These are phyloP conservation scores for Argyra leucocephala DNA, from an alignment of 2,888 invertebrate genomes.

Conservation along the genomic window DNA sequence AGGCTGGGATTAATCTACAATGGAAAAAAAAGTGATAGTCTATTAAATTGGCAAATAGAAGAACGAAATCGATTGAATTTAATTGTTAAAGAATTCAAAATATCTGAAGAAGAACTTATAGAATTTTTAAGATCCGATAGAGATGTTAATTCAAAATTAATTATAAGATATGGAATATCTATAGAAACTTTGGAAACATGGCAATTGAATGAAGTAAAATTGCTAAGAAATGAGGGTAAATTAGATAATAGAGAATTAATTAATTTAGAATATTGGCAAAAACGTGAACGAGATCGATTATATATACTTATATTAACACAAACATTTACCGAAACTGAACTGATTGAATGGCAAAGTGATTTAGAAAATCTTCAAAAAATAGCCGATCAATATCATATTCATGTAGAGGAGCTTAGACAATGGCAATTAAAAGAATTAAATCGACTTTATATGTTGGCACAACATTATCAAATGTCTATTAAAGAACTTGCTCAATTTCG, in stretches of 20 bases:
- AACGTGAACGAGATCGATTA: conserved; percentile 36
- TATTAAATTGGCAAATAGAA: conserved; percentile 30
- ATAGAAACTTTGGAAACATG: conserved; percentile 29
- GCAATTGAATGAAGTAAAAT: conserved; percentile 29
- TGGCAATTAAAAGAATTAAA: conserved; percentile 36
- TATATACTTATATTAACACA: conserved; percentile 36
- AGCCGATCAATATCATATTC: conserved; percentile 29
- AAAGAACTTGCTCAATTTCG: conserved; percentile 36
- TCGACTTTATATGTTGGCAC: conserved; percentile 31
- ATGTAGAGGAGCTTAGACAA: conserved; percentile 29
- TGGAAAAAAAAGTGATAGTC: conserved; percentile 13
- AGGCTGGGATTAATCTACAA: conserved; percentile 31
- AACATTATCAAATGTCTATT: conserved; percentile 32
- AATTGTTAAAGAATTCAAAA: conserved; percentile 32
- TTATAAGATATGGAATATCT: conserved; percentile 29
- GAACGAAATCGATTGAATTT: conserved; percentile 33
- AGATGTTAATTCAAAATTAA: conserved; percentile 31
- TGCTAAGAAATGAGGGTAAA: conserved; percentile 30
- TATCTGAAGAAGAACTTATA: conserved; percentile 33
- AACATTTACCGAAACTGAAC: conserved; percentile 30
- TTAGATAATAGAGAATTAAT: conserved; percentile 32
- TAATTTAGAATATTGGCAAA: conserved; percentile 33
- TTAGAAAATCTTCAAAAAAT: conserved; percentile 28
- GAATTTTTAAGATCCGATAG: conserved; percentile 32
- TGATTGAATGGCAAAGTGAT: conserved; percentile 35